Conservation (phyloP, 2,113 vertebrate genomes). For the Toxotes chatareus region DNA sequence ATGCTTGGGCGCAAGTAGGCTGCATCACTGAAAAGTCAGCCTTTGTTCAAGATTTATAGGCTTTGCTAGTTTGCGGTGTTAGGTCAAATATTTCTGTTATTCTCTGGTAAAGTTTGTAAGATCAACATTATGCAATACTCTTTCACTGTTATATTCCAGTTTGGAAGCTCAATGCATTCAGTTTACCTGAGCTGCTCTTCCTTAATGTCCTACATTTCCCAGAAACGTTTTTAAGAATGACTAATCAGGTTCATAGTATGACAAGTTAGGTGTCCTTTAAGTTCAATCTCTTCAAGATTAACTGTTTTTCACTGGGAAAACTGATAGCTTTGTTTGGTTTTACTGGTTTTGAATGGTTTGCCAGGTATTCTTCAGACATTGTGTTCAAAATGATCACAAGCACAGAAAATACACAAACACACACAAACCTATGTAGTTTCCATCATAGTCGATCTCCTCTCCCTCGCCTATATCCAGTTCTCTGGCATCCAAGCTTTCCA, state of each 20-base stretch:
- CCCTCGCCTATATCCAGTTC: conserved; percentile 92
- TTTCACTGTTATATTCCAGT: background rate
- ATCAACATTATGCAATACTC: conserved; percentile 26
- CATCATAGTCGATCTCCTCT: conserved; percentile 88
- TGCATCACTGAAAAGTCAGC: conserved; percentile 22
- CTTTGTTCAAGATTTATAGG: conserved; percentile 26
- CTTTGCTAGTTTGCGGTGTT: conserved; percentile 2
- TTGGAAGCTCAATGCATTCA: background rate
- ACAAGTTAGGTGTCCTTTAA: background rate
- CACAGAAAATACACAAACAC: background rate
- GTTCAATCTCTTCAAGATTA: background rate
- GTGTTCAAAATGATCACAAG: background rate
- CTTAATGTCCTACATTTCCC: background rate
- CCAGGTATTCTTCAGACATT: background rate
- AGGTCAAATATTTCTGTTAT: conserved; percentile 32
- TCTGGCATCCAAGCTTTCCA: conserved; percentile 92
- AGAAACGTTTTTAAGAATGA: background rate
- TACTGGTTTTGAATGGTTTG: background rate
- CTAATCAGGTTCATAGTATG: background rate
- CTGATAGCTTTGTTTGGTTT: background rate
- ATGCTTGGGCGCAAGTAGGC: conserved; percentile 46
- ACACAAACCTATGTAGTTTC: conserved; percentile 61
- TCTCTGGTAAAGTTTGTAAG: conserved; percentile 25
- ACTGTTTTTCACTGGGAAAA: background rate
- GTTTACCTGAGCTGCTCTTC: background rate